Evolutionary conservation across 2,797 vertebrate species (phyloP).

Genomic region (Tenualosa ilisha): DNA sequence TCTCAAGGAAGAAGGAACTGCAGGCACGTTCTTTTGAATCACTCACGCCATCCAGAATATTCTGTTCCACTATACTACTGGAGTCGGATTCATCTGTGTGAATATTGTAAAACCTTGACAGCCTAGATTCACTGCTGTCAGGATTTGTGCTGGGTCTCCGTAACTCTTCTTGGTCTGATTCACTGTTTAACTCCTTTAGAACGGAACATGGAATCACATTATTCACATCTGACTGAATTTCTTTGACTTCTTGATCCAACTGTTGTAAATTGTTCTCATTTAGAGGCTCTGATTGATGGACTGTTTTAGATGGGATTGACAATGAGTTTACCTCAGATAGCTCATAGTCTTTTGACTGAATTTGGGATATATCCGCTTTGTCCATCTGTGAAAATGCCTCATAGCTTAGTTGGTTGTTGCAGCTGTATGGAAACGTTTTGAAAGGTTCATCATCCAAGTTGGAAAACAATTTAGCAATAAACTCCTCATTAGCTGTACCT

Average conservation of each 20-base stretch:
- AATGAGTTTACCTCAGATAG: neutral
- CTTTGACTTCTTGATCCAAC: neutral
- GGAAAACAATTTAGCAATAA: slow-evolving; percentile 72
- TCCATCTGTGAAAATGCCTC: slow-evolving; percentile 47
- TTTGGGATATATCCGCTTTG: slow-evolving; percentile 61
- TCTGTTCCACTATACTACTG: slow-evolving; percentile 44
- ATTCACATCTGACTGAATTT: neutral
- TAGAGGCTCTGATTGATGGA: neutral
- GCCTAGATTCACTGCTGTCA: slow-evolving; percentile 60
- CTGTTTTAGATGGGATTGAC: neutral
- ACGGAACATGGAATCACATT: slow-evolving; percentile 31
- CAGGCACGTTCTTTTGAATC: slow-evolving; percentile 43
- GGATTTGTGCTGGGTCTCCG: slow-evolving; percentile 40
- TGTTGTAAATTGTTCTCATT: neutral
- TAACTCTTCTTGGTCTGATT: slow-evolving; percentile 49
- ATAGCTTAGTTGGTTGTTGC: slow-evolving; percentile 54
- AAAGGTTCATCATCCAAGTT: slow-evolving; percentile 69
- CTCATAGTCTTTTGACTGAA: slow-evolving; percentile 57
- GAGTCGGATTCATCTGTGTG: slow-evolving; percentile 49
- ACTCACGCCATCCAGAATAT: slow-evolving; percentile 36
- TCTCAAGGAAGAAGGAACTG: slow-evolving; percentile 56
- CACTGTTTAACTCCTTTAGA: slow-evolving; percentile 50
- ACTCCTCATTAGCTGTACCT: slow-evolving; percentile 64
- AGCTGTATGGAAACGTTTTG: slow-evolving; percentile 58
- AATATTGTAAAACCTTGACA: slow-evolving; percentile 60